These are phyloP conservation scores for Norana najaformis DNA, from an alignment of 2,888 invertebrate species.

Conservation along the genomic window DNA sequence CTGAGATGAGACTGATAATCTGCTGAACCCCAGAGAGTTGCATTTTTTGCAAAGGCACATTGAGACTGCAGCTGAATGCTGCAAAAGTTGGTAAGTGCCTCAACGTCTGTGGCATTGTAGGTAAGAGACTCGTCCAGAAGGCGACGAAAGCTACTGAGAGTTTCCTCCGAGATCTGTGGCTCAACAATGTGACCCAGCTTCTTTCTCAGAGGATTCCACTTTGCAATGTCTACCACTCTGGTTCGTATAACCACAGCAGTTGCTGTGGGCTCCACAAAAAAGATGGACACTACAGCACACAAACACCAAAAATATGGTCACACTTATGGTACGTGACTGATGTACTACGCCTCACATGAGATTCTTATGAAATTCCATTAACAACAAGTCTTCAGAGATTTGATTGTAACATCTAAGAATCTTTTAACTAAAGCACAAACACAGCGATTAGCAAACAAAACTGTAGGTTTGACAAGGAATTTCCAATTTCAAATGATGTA, in stretches of 20 bases:
- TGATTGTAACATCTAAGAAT: no score
- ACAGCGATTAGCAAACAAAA: no score
- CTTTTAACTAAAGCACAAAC: no score
- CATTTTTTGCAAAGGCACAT: neutral
- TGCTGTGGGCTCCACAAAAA: neutral
- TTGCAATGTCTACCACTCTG: constrained; percentile 6
- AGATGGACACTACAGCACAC: neutral
- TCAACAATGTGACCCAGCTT: neutral
- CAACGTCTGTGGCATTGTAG: neutral
- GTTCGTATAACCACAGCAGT: neutral
- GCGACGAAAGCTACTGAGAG: neutral
- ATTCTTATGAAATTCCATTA: no score
- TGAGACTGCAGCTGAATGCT: neutral
- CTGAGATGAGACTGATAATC: neutral
- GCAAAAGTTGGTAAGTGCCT: neutral
- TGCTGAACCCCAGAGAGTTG: neutral
- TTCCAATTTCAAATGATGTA: no score
- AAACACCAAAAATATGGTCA: neutral
- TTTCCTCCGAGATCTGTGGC: neutral
- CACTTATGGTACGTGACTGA: no score
- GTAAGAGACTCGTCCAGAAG: neutral
- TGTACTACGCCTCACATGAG: no score
- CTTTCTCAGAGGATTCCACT: neutral
- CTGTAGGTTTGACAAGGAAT: no score
- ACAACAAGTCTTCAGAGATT: no score